These are phyloP conservation scores for Syrrhaptes paradoxus DNA, from an alignment of 2,113 vertebrate species.

Conservation along the genomic window DNA sequence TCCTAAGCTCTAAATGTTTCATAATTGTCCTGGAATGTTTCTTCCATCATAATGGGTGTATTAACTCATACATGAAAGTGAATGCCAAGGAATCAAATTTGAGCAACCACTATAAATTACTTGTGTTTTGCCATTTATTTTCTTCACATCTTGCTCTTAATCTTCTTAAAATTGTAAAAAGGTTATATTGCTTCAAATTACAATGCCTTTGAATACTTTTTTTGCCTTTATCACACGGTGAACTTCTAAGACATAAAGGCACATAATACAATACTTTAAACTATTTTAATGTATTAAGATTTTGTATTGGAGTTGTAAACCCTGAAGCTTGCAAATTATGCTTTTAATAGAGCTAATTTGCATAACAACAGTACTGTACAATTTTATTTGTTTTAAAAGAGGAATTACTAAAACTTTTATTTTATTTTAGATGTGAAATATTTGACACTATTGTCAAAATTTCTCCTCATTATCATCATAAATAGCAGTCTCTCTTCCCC, in stretches of 20 bases:
- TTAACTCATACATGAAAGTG: background rate
- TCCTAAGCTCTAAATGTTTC: background rate
- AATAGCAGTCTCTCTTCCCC: background rate
- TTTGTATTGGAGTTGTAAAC: background rate
- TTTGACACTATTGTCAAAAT: background rate
- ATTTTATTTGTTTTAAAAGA: slow-evolving; percentile 9
- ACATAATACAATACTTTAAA: background rate
- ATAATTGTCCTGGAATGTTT: background rate
- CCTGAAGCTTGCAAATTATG: background rate
- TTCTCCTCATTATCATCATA: background rate
- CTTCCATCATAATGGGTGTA: background rate
- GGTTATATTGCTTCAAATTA: background rate
- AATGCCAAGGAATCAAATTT: background rate
- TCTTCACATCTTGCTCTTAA: background rate
- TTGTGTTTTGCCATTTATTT: background rate
- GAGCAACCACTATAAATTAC: background rate
- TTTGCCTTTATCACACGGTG: background rate
- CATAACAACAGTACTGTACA: background rate
- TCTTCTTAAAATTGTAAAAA: background rate
- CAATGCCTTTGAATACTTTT: background rate
- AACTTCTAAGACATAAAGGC: background rate
- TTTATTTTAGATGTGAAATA: background rate
- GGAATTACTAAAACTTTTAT: background rate
- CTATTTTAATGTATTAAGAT: background rate
- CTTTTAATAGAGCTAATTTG: background rate